Base-by-base conservation (phyloP, 2,888 invertebrate species). In the Tachystola acroxantha region DNA sequence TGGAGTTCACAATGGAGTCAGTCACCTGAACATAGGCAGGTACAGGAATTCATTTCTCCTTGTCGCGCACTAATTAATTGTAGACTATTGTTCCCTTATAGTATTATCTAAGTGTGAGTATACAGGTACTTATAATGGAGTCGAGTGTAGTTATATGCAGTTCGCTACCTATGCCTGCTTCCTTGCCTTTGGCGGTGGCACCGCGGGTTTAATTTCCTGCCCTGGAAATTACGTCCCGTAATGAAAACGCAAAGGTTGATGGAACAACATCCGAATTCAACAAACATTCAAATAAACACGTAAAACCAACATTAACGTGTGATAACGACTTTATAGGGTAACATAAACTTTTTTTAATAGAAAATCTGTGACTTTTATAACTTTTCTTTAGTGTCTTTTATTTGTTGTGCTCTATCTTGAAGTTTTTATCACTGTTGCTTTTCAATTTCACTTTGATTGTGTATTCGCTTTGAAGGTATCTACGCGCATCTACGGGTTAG, bases 141-240 rank as follows among this genome's bases (percentile, higher is more conserved):
- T 13, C 4, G 29, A 16, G 3, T 4, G 29, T 12, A 12, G 9
- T 12, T 11, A 22, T 22, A 11, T 22, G n/a, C 13, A 32, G 12
- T 20, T 6, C 20, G 6, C 32, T 24, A 32, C 32, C 20, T 12
- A 32, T 22, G 24, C 32, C 7, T 20, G 9, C 35, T 43, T 42
- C 42, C 50, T 49, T 46, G 39, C 45, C 53, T 57, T 60, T 57
- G 61, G 58, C 53, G 49, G 43, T 47, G 40, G 43, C 63, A 49
- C 50, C 56, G 56, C 50, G 59, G 52, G 57, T 64, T 64, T 71
- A 72, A 79, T 78, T 74, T 79, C 78, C 77, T 64, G 65, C 50
- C 62, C 58, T 70, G 78, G 74, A 77, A 76, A 77, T 78, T 75
- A 72, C 61, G 48, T 58, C 56, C 54, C 60, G 58, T 72, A 71